Percentiles rank a stretch among this genome's conserved stretches.
Conservation (phyloP, 2,888 invertebrate species). For the Scaptomyza reducta region DNA sequence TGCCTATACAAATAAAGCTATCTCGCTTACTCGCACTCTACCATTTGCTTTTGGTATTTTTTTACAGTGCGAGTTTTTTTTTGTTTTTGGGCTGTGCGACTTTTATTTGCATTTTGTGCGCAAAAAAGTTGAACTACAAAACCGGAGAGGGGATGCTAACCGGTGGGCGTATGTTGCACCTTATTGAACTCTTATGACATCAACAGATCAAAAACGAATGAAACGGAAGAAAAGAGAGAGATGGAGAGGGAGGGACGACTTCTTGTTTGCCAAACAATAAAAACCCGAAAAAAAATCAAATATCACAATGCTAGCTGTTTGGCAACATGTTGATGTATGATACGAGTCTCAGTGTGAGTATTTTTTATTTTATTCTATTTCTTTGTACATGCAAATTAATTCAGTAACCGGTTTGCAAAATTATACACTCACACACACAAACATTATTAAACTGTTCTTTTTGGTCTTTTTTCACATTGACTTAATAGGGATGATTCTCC, state of each 20-base stretch:
- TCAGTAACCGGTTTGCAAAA: slow-evolving; percentile 61
- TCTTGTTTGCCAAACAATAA: slow-evolving; percentile 21
- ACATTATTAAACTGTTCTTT: slow-evolving; percentile 33
- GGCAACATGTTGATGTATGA: slow-evolving; percentile 36
- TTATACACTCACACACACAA: slow-evolving; percentile 3
- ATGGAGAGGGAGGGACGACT: slow-evolving; percentile 15
- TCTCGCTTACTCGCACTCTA: slow-evolving; percentile 10
- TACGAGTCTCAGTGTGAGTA: slow-evolving; percentile 3
- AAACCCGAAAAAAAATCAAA: slow-evolving; percentile 13
- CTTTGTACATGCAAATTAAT: slow-evolving; percentile 56
- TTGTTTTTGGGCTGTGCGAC: slow-evolving; percentile 2
- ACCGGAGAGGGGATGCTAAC: background rate
- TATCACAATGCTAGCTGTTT: slow-evolving; percentile 39
- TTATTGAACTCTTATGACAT: slow-evolving; percentile 74
- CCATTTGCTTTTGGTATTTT: slow-evolving; percentile 6
- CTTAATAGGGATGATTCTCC: slow-evolving; percentile 6
- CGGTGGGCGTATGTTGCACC: slow-evolving; percentile 41
- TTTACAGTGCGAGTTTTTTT: background rate
- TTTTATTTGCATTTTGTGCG: slow-evolving; percentile 42
- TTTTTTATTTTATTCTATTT: slow-evolving; percentile 21
- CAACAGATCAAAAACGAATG: slow-evolving; percentile 43
- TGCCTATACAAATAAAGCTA: slow-evolving; percentile 26
- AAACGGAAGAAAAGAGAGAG: background rate
- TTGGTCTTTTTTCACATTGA: slow-evolving; percentile 16
- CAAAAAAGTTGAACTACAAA: slow-evolving; percentile 35